Evolutionary conservation across 2,113 vertebrate species (phyloP), one percentile per base, ranked within the genome.

Genomic region (Dromas ardeola): DNA sequence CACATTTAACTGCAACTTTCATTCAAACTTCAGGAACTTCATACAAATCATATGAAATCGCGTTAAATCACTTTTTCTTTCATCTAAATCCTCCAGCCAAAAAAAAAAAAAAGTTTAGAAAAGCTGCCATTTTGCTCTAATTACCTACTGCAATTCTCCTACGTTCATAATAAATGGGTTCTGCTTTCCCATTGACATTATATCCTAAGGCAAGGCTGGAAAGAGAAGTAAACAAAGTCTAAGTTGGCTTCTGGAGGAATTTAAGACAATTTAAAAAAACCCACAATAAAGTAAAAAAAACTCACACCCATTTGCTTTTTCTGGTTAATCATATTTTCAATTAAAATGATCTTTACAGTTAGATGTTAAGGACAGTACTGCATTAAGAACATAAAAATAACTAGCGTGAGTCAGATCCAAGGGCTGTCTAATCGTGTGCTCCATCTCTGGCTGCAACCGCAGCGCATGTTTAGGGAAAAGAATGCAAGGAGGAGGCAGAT

Each of bases 121-220:
- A 90, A 97, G 58, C 27, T 90, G 90, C 49, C 66, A 66, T 80
- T 96, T 91, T 86, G 42, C n/a, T 94, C 43, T 86, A 92, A 93
- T 94, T 83, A 79, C 62, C 74, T 62, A 62, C 42, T 94, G 88
- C 65, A 88, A 36, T 72, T 88, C 72, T 91, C 59, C 86, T 93
- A 93, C 49, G 26, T 69, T 83, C 1, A 2, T 77, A 96, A 95
- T 96, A 94, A 96, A 94, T 27, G 82, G 45, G 42, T 42, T 88
- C 74, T 93, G 79, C 82, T 93, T 96, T 96, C 93, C 74, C 96
- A 96, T 15, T 94, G 88, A 96, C 82, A 93, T 73, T 77, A 62
- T 88, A 92, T 70, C 95, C 95, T 90, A 78, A 73, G 93, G 97
- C 81, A 77, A 88, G 87, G 40, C 81, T 93, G 90, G 62, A 86